Evolutionary conservation across 2,888 invertebrate species (phyloP).

Genomic region (Platypus cylindrus): DNA sequence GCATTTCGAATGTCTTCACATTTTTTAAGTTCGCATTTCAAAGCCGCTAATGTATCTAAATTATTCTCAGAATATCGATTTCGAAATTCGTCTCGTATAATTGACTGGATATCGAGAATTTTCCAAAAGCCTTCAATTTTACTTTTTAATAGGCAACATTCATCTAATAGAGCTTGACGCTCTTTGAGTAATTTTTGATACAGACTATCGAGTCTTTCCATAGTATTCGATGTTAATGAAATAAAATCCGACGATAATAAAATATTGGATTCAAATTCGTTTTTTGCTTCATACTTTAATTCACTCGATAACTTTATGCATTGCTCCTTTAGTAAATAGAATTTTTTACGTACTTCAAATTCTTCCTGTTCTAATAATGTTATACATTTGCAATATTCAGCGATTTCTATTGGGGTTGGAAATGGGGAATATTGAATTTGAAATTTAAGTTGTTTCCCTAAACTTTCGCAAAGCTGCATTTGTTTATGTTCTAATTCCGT

Average conservation of each 20-base stretch:
- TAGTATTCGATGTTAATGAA: conserved; percentile 46
- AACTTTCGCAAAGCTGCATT: conserved; percentile 39
- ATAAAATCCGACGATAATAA: conserved; percentile 40
- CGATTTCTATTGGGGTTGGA: conserved; percentile 48
- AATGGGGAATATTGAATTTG: conserved; percentile 39
- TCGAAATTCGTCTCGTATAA: conserved; percentile 50
- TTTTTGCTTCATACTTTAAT: conserved; percentile 30
- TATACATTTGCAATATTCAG: conserved; percentile 45
- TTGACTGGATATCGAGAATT: conserved; percentile 53
- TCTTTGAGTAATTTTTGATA: conserved; percentile 43
- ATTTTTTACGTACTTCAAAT: conserved; percentile 37
- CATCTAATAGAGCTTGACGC: conserved; percentile 44
- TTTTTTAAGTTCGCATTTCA: conserved; percentile 56
- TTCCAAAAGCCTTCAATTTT: conserved; percentile 58
- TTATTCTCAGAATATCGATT: conserved; percentile 48
- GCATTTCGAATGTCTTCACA: conserved; percentile 64
- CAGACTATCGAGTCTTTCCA: conserved; percentile 46
- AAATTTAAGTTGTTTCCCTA: conserved; percentile 41
- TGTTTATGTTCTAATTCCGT: conserved; percentile 41
- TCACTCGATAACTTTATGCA: conserved; percentile 31
- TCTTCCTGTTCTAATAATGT: conserved; percentile 48
- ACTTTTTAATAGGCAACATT: conserved; percentile 32
- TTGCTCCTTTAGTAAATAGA: conserved; percentile 30
- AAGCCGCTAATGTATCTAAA: conserved; percentile 40
- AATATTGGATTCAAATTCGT: conserved; percentile 33